Evolutionary conservation across 2,113 vertebrate species (phyloP), one percentile per base, ranked within the genome.

Genomic region (Onychostruthus taczanowskii): DNA sequence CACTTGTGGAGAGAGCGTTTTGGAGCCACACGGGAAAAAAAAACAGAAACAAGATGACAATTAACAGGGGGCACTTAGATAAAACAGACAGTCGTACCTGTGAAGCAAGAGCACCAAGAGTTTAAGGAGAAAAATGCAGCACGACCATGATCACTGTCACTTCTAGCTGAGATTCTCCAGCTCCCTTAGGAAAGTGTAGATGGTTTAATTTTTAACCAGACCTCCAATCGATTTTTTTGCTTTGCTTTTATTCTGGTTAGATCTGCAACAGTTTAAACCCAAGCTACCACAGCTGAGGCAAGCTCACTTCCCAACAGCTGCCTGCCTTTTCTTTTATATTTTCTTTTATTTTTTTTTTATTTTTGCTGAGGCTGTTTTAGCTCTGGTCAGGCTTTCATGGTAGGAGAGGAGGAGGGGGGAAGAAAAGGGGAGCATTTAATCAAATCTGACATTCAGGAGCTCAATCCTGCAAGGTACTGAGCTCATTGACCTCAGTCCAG

Each of bases 381-480:
- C 50, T 85, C 85, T 95, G 63, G 30, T 83, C 78, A 85, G 90
- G 75, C 94, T 91, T 95, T 95, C 78, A 87, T 80, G 59, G 69
- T 16, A 30, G 77, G 58, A 37, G 31, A 58, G 35, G 24, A 35
- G 30, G 55, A 49, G 21, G 61, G 49, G 67, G 30, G 28, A 52
- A 72, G 27, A 55, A 69, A 88, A 39, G 46, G 85, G 80, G 93
- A 84, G 76, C 73, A 81, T 96, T 96, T 96, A 97, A 97, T 97
- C 94, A 94, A 88, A 93, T 81, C 90, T 90, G 96, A 97, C 96
- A 89, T 96, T 93, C 80, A 84, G 96, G 94, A 96, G 93, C 96
- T 94, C 94, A 92, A 81, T 96, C 73, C 94, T 96, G 95, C 93
- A 95, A 93, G 92, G 95, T 96, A 96, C 94, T 94, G 96, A 96